Evolutionary conservation across 2,888 invertebrate genomes (phyloP).

Genomic region (Trypoxylon attenuatum): DNA sequence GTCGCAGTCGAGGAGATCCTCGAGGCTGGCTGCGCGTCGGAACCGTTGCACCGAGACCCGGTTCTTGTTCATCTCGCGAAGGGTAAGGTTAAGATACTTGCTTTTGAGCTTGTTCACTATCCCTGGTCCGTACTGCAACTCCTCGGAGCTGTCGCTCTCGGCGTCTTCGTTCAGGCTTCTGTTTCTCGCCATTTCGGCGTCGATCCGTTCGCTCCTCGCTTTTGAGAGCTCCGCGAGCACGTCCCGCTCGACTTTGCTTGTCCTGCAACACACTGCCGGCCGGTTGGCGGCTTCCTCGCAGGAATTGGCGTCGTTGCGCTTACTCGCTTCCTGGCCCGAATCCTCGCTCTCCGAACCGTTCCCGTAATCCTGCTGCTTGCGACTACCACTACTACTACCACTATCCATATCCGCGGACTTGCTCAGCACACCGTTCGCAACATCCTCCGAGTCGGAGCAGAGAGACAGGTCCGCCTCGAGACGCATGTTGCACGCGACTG

Average conservation of each 20-base stretch:
- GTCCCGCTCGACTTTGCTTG: constrained; percentile 31
- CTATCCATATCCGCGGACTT: constrained; percentile 63
- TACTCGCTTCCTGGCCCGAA: constrained; percentile 7
- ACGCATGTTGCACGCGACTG: constrained; percentile 72
- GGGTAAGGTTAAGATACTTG: constrained; percentile 89
- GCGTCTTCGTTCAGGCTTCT: constrained; percentile 60
- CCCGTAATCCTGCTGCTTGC: constrained; percentile 40
- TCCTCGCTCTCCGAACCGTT: constrained; percentile 50
- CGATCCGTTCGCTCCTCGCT: constrained; percentile 18
- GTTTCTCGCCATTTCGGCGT: constrained; percentile 38
- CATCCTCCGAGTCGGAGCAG: constrained; percentile 65
- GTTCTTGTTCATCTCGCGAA: constrained; percentile 81
- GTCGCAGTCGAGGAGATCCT: constrained; percentile 87
- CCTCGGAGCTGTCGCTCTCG: constrained; percentile 82
- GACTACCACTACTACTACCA: no score
- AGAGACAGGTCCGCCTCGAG: constrained; percentile 67
- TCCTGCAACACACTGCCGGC: constrained; percentile 9
- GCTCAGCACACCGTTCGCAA: constrained; percentile 62
- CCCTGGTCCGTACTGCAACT: constrained; percentile 92
- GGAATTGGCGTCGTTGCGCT: constrained; percentile 1
- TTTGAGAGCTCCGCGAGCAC: constrained; percentile 24
- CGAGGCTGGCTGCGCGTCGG: constrained; percentile 88
- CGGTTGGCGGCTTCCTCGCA: constrained; percentile 24
- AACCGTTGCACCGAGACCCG: constrained; percentile 82
- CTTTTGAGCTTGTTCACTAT: constrained; percentile 92